Conservation (phyloP, 2,797 vertebrate species). For the Falco cherrug region DNA sequence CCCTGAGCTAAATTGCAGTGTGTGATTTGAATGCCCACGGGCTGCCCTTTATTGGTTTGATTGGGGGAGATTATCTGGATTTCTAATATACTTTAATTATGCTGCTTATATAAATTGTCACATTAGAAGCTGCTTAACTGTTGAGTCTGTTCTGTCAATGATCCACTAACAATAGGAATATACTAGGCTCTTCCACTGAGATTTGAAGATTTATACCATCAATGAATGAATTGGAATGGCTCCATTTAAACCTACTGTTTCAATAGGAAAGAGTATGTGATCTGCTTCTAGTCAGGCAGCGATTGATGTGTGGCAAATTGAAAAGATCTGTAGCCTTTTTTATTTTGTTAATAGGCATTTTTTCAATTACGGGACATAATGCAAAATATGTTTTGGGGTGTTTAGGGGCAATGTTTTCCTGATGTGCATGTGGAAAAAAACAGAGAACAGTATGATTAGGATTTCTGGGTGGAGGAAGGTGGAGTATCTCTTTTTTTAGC, state of each 20-base stretch:
- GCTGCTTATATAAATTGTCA: constrained; percentile 49
- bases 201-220: constrained; percentile 19
- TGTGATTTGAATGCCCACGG: constrained; percentile 28
- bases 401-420: neutral
- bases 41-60: constrained; percentile 27
- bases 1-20: constrained; percentile 26
- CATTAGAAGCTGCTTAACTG: constrained; percentile 49
- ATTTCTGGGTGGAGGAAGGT: neutral
- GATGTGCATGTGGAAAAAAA: neutral
- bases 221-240: neutral
- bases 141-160: constrained; percentile 32
- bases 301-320: neutral
- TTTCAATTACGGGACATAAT: neutral
- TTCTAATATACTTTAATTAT: constrained; percentile 61
- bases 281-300: neutral
- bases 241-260: neutral
- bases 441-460: neutral
- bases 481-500: neutral
- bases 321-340: neutral
- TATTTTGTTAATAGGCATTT: neutral
- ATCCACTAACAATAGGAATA: constrained; percentile 23
- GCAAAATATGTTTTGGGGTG: neutral
- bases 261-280: neutral
- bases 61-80: constrained; percentile 46
- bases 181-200: constrained; percentile 33